Evolutionary conservation across 2,113 vertebrate species (phyloP).

Genomic region (Hydrolagus affinis): DNA sequence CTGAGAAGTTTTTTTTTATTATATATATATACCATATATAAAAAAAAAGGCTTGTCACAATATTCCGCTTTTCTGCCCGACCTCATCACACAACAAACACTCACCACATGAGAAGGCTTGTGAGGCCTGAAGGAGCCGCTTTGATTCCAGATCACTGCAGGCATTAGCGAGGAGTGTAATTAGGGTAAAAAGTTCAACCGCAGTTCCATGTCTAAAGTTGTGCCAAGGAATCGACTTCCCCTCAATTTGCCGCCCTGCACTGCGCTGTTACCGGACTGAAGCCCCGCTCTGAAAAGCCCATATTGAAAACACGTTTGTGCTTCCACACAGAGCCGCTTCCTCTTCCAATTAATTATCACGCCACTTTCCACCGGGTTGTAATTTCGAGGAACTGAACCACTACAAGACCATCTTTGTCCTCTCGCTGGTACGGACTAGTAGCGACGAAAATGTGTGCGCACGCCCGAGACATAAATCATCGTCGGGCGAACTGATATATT

Average conservation of each 20-base stretch:
- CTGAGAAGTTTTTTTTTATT: constrained; percentile 59
- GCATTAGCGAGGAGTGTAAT: constrained; percentile 89
- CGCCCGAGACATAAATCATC: neutral
- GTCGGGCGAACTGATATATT: neutral
- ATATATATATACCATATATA: too few relatives aligned
- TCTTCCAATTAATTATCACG: constrained; percentile 64
- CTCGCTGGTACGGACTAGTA: constrained; percentile 1
- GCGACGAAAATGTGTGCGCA: constrained; percentile 3
- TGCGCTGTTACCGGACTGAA: constrained; percentile 63
- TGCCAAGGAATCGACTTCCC: constrained; percentile 83
- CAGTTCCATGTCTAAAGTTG: constrained; percentile 67
- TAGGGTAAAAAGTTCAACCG: constrained; percentile 97
- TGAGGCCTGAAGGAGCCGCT: constrained; percentile 71
- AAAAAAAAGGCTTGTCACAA: constrained; percentile 62
- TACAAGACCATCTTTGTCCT: constrained; percentile 27
- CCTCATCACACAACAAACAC: constrained; percentile 77
- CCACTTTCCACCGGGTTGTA: constrained; percentile 45
- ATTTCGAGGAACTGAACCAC: constrained; percentile 26
- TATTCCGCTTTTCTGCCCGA: constrained; percentile 57
- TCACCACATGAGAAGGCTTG: constrained; percentile 83
- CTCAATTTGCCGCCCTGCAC: too few relatives aligned
- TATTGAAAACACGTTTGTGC: constrained; percentile 76
- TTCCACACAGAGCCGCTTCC: constrained; percentile 55
- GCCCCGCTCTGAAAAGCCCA: constrained; percentile 56
- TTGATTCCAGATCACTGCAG: constrained; percentile 82